Base-by-base conservation (phyloP, 2,797 vertebrate species). In the Telmatherina bonti region DNA sequence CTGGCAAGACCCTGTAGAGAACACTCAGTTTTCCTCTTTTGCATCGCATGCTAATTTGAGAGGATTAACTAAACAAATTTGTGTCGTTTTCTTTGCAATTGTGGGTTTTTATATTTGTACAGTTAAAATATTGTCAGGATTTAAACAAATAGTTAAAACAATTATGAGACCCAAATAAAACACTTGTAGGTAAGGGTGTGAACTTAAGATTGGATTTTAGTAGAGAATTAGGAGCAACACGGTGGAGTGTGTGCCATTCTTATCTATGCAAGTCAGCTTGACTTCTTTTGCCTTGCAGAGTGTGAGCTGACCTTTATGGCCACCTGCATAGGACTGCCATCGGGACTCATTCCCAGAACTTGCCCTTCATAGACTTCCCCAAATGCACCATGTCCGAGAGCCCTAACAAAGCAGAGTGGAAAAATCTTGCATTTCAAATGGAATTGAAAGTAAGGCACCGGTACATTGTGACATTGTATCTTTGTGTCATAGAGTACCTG, bases 291-390 rank as follows among this genome's bases (percentile, higher is more conserved):
- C 4, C 12, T 41, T 1, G 63, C 62, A 71, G 66, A 49, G 45
- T 64, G 54, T 4, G 27, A 47, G 52, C 93, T 95, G 78, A 98
- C 97, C 97, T 99, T 98, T 89, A 98, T 92, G 78, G 97, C 96
- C 72, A 98, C 97, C 79, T 96, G 96, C 88, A 97, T 93, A 66
- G 96, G 93, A 54, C 76, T 91, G 62, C 95, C 94, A 70, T 98
- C 95, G 49, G 93, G 88, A 52, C 91, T 93, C 89, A 97, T 96
- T 64, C 96, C 96, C 62, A 96, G 91, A 63, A 97, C 93, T 0
- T 95, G 94, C 51, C 96, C 97, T 83, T 98, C 96, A 59, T 97
- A 98, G 60, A 97, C 96, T 81, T 98, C 96, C 26, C 97, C 96
- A 84, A 99, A 98, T 1, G 96, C 96, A 33, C 96, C 96, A 2